Conservation (phyloP, 2,888 invertebrate species). For the Halocaridina rubra region DNA sequence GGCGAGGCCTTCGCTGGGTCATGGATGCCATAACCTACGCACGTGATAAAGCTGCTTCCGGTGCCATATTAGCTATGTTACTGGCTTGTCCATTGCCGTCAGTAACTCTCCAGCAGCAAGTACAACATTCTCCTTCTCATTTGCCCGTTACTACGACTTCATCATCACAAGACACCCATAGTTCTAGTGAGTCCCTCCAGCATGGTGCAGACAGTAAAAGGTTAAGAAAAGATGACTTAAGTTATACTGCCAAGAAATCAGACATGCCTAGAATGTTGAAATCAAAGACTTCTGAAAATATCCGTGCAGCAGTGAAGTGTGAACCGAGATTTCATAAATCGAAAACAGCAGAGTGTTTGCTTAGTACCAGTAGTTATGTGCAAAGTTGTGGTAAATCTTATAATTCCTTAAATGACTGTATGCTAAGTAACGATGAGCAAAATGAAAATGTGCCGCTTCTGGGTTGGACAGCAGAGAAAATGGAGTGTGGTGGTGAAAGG, state of each 20-base stretch:
- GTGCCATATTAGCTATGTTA: constrained; percentile 66
- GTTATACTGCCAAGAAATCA: constrained; percentile 42
- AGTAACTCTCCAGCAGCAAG: constrained; percentile 25
- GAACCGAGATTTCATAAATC: constrained; percentile 58
- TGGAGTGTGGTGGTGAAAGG: constrained; percentile 46
- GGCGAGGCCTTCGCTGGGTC: constrained; percentile 96
- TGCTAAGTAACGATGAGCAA: constrained; percentile 47
- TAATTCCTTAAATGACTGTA: constrained; percentile 35
- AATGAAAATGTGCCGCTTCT: constrained; percentile 55
- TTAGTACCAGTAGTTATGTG: constrained; percentile 32
- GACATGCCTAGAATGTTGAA: constrained; percentile 52
- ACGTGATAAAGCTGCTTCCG: constrained; percentile 76
- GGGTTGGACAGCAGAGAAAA: constrained; percentile 42
- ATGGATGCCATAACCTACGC: constrained; percentile 95
- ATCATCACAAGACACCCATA: constrained; percentile 53
- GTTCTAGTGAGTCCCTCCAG: constrained; percentile 55
- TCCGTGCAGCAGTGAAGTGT: constrained; percentile 53
- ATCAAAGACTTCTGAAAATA: constrained; percentile 62
- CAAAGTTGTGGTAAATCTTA: constrained; percentile 48
- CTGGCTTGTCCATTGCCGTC: constrained; percentile 36
- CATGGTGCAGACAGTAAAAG: constrained; percentile 58
- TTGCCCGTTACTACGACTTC: constrained; percentile 29
- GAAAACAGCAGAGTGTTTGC: constrained; percentile 62
- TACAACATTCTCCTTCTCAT: constrained; percentile 33
- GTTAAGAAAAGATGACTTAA: constrained; percentile 53